phyloP scores from a whole-genome alignment of 1,140 invertebrate species.

The Metopolophium dirhodum region DNA sequence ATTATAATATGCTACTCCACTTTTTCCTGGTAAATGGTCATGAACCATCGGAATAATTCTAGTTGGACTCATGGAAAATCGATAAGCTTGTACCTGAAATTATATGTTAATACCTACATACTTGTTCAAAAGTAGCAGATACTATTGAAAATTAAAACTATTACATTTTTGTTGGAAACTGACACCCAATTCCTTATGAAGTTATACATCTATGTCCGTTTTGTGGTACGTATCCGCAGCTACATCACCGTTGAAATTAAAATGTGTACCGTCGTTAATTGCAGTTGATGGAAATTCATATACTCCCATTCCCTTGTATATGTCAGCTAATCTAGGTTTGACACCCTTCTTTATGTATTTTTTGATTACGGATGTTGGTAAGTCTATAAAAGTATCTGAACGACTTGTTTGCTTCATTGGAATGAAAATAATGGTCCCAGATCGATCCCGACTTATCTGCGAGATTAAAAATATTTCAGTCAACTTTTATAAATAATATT shows the following conservation, averaged over 20 bases:
- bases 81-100: background rate
- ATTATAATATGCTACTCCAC: background rate
- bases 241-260: background rate
- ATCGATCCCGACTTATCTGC: background rate
- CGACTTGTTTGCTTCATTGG: background rate
- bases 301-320: background rate
- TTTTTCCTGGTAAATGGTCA: background rate
- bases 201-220: background rate
- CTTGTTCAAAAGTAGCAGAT: too few relatives aligned
- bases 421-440: constrained; percentile 7
- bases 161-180: background rate
- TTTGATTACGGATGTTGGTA: background rate
- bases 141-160: background rate
- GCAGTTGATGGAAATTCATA: background rate
- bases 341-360: background rate
- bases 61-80: background rate
- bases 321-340: background rate
- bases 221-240: background rate
- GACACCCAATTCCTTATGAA: background rate
- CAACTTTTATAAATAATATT: background rate
- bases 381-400: background rate
- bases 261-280: background rate
- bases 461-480: background rate
- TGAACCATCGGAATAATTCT: background rate
- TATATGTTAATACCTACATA: background rate